Evolutionary conservation across 2,797 vertebrate species (phyloP), one percentile per base, ranked within the genome.

Genomic region (Gymnocypris eckloni): DNA sequence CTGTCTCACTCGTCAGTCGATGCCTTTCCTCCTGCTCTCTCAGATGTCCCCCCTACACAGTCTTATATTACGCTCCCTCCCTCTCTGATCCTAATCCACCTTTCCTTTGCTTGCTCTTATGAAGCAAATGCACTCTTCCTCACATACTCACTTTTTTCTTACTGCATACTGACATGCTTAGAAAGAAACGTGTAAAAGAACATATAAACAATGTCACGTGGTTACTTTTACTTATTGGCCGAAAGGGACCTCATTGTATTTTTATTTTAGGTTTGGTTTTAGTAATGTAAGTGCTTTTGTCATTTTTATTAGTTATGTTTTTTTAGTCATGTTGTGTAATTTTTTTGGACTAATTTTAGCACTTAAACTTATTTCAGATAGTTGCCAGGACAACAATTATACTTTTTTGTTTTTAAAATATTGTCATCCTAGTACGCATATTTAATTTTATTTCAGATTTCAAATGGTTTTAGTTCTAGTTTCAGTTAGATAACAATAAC

Each of bases 1-100:
- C 69, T 61, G 69, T 78, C 75, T 85, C 61, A 33, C 37, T 52
- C 52, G 67, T 82, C 45, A 39, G 72, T 25, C 45, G 20, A 81
- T 75, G 82, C 18, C n/a, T 71, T 39, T 64, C 61, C 54, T 75
- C 12, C 15, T 64, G 22, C 22, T 61, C 50, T 28, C 11, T 56
- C 76, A 20, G 15, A 22, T 80, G 39, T 54, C 75, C 79, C 50
- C 75, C 79, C 83, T 33, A 7, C 78, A 84, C 84, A 89, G 39
- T 33, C 81, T 9, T 87, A 76, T 90, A 85, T 89, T 67, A 48
- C 50, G 20, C 89, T 85, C 90, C 78, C 82, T 81, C 86, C 87
- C 66, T 25, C 59, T 52, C 39, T 79, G 73, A 81, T 85, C 18
- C 82, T 43, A 76, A 86, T 77, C 87, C 90, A 86, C 88, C 82